These are phyloP conservation scores for Chirona hameri DNA, from an alignment of 2,888 invertebrate genomes.

Conservation along the genomic window DNA sequence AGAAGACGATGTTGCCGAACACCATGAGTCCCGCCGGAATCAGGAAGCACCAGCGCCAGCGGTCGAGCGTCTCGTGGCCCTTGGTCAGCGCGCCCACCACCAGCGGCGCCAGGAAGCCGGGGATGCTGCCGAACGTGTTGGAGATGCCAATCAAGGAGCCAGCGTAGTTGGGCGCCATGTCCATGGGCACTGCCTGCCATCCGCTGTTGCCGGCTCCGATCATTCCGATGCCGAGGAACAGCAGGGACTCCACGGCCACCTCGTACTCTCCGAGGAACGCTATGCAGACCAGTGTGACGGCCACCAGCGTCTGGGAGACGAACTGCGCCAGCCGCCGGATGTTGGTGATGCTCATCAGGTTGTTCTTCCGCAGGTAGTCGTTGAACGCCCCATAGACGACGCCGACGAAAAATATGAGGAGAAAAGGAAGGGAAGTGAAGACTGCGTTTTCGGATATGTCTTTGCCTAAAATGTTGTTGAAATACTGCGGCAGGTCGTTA, in stretches of 20 bases:
- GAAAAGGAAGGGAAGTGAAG: conserved; percentile 30
- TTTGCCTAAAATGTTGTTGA: conserved; percentile 30
- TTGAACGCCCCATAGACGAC: not conserved
- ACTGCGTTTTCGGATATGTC: conserved; percentile 30
- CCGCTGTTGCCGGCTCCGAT: conserved; percentile 78
- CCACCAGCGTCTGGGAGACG: conserved; percentile 43
- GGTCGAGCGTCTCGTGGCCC: conserved; percentile 68
- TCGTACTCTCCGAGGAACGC: conserved; percentile 81
- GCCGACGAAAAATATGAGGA: conserved; percentile 4
- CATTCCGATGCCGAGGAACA: conserved; percentile 58
- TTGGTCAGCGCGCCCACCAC: conserved; percentile 65
- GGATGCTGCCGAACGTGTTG: conserved; percentile 69
- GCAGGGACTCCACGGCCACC: conserved; percentile 61
- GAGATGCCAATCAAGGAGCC: conserved; percentile 81
- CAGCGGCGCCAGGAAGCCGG: conserved; percentile 73
- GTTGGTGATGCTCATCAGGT: not conserved
- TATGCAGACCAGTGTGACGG: conserved; percentile 70
- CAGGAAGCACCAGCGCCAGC: conserved; percentile 74
- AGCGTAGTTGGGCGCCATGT: conserved; percentile 76
- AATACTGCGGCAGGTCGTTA: conserved; percentile 31
- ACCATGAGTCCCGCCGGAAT: conserved; percentile 66
- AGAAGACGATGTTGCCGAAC: conserved; percentile 63
- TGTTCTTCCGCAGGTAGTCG: conserved; percentile 9
- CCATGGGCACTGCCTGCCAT: conserved; percentile 80
- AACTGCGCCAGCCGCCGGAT: conserved; percentile 11